phyloP scores from a whole-genome alignment of 2,888 invertebrate species.

The Malthinus seriepunctatus region DNA sequence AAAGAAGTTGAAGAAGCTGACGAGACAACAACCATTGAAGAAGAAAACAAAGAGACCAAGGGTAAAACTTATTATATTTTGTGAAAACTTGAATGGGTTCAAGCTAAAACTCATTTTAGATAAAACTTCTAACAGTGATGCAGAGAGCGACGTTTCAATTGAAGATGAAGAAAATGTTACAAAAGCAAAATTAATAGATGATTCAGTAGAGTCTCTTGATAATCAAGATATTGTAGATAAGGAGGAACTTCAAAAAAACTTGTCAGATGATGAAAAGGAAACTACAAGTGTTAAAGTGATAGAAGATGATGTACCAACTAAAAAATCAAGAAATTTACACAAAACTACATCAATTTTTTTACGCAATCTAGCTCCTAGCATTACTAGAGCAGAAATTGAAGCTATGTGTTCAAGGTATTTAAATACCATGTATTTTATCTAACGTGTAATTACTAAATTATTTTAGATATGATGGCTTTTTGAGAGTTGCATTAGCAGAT shows the following conservation, averaged over 20 bases:
- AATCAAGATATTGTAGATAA: background rate
- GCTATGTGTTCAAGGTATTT: conserved; percentile 38
- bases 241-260: background rate
- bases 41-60: background rate
- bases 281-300: conserved; percentile 51
- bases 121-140: too few relatives aligned
- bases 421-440: background rate
- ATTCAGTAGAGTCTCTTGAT: too few relatives aligned
- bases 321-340: conserved; percentile 76
- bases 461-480: conserved; percentile 85
- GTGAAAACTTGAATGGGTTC: background rate
- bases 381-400: conserved; percentile 84
- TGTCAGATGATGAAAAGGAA: background rate
- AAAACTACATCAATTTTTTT: conserved; percentile 97
- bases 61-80: background rate
- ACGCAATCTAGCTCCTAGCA: conserved; percentile 92
- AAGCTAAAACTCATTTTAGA: too few relatives aligned
- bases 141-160: too few relatives aligned
- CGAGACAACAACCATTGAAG: conserved; percentile 49
- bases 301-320: conserved; percentile 54
- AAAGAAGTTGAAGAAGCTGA: conserved; percentile 53
- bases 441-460: background rate
- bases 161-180: too few relatives aligned
- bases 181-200: too few relatives aligned
- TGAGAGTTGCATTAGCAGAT: conserved; percentile 95